Percentiles rank a stretch among this genome's conserved stretches.
Conservation (phyloP, 2,113 vertebrate species). For the Coptodon rendalli region DNA sequence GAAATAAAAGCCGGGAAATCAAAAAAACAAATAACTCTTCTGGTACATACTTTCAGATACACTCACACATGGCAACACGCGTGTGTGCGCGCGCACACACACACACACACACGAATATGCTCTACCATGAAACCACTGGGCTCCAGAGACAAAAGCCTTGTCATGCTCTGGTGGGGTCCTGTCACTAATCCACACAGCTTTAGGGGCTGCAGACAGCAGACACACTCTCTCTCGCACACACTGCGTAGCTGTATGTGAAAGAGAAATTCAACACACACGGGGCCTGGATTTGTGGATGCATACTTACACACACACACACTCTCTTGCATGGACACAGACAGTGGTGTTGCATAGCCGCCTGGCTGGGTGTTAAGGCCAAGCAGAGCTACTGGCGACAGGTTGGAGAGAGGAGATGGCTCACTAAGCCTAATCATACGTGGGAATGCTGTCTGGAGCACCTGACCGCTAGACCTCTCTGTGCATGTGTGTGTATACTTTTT, state of each 20-base stretch:
- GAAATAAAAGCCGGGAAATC: slow-evolving; percentile 25
- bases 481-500: not conserved
- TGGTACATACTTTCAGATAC: slow-evolving; percentile 11
- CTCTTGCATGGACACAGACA: slow-evolving; percentile 10
- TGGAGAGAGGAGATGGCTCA: slow-evolving; percentile 71
- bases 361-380: slow-evolving; percentile 73
- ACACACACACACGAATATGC: not conserved
- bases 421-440: slow-evolving; percentile 74
- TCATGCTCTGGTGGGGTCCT: slow-evolving; percentile 70
- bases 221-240: slow-evolving; percentile 1
- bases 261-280: slow-evolving; percentile 52
- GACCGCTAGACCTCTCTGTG: slow-evolving; percentile 42
- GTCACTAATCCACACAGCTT: slow-evolving; percentile 73
- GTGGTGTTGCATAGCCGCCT: slow-evolving; percentile 35
- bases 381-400: slow-evolving; percentile 81
- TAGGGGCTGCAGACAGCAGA: slow-evolving; percentile 64
- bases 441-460: slow-evolving; percentile 74
- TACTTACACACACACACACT: not conserved
- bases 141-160: slow-evolving; percentile 74
- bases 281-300: slow-evolving; percentile 42
- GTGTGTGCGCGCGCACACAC: fast-evolving
- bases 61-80: not conserved
- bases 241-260: slow-evolving; percentile 3
- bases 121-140: slow-evolving; percentile 60
- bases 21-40: slow-evolving; percentile 49